Evolutionary conservation across 2,888 invertebrate genomes (phyloP).

Genomic region (Athrips mouffetella): DNA sequence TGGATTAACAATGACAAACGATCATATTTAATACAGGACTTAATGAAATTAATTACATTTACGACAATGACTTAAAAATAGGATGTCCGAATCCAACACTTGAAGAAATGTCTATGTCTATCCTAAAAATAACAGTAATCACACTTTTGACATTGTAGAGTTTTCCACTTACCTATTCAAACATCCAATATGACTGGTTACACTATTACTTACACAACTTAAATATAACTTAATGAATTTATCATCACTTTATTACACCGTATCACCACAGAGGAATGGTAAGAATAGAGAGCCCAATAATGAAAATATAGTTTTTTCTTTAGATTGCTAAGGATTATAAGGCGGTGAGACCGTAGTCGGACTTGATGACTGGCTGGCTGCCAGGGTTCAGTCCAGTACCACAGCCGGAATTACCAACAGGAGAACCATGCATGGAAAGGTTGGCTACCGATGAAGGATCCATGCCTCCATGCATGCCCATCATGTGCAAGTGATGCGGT

Average conservation of each 20-base stretch:
- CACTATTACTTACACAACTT: constrained; percentile 67
- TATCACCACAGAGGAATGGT: constrained; percentile 74
- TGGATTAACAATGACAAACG: no score
- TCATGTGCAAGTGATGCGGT: constrained; percentile 73
- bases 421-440: constrained; percentile 75
- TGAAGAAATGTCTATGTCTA: constrained; percentile 55
- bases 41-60: neutral
- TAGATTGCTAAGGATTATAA: constrained; percentile 73
- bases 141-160: constrained; percentile 79
- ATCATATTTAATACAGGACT: no score
- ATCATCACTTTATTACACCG: constrained; percentile 70
- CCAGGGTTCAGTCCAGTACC: constrained; percentile 61
- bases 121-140: constrained; percentile 71
- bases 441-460: constrained; percentile 72
- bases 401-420: constrained; percentile 71
- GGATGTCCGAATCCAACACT: constrained; percentile 64
- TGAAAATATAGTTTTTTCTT: constrained; percentile 69
- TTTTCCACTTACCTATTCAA: constrained; percentile 70
- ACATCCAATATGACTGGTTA: constrained; percentile 72
- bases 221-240: constrained; percentile 52
- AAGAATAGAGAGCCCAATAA: constrained; percentile 59
- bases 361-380: constrained; percentile 84
- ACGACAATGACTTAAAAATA: constrained; percentile 68
- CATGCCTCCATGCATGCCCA: constrained; percentile 68
- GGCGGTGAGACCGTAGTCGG: constrained; percentile 92